Percentiles rank a stretch among this genome's conserved stretches.
Evolutionary conservation across 2,888 invertebrate species (phyloP).

Genomic region (Caenorhabditis sp.): DNA sequence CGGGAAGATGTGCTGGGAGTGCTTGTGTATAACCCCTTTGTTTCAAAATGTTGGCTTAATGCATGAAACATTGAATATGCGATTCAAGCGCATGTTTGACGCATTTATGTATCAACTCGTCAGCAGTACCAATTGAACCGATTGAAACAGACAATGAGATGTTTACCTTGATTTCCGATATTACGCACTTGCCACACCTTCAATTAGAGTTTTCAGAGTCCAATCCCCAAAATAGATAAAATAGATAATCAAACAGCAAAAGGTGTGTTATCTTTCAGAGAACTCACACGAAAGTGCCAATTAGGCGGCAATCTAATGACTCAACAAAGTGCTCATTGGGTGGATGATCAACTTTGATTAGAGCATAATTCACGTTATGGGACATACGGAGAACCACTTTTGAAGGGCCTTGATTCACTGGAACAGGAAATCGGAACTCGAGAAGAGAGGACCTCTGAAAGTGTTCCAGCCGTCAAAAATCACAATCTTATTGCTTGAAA

Average conservation of each 20-base stretch:
- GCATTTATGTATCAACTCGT: too few relatives aligned
- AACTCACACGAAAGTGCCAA: not conserved
- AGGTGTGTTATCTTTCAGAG: not conserved
- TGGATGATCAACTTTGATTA: not conserved
- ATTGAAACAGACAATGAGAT: too few relatives aligned
- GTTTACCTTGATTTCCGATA: too few relatives aligned
- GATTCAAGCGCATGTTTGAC: too few relatives aligned
- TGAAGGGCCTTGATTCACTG: not conserved
- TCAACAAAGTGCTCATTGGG: not conserved
- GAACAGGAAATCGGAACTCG: not conserved
- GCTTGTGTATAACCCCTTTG: too few relatives aligned
- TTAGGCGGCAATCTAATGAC: not conserved
- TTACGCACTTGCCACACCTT: too few relatives aligned
- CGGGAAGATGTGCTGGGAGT: too few relatives aligned
- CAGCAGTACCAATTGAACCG: too few relatives aligned
- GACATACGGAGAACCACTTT: not conserved
- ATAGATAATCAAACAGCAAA: conserved; percentile 1
- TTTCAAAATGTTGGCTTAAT: too few relatives aligned
- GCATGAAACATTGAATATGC: too few relatives aligned
- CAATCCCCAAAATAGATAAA: not conserved
- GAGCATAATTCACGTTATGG: not conserved
- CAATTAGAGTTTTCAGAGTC: too few relatives aligned
- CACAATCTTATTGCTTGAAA: not conserved
- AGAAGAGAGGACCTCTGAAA: not conserved
- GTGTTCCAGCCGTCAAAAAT: not conserved